These are phyloP conservation scores for Oxystoma pomonae DNA, from an alignment of 2,888 invertebrate species.

Conservation along the genomic window DNA sequence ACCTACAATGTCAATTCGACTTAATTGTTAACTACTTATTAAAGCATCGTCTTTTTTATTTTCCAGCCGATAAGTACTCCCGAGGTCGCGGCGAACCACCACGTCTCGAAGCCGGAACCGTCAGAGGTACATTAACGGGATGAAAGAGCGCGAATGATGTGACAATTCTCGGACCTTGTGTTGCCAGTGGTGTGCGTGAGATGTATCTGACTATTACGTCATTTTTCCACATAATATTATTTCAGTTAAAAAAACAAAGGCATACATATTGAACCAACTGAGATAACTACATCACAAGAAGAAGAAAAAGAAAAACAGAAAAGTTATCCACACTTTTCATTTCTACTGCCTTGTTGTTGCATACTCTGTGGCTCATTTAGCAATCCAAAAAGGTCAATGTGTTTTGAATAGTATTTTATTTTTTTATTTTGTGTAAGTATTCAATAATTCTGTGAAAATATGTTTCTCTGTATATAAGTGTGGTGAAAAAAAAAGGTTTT, in stretches of 20 bases:
- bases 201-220: slow-evolving; percentile 27
- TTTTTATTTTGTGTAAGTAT: not conserved
- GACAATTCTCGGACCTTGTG: not conserved
- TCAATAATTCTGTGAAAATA: not conserved
- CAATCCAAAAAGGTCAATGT: not conserved
- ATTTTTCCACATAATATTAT: not conserved
- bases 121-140: slow-evolving; percentile 73
- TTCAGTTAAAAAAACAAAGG: slow-evolving; percentile 10
- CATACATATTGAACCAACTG: slow-evolving; percentile 38
- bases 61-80: slow-evolving; percentile 77
- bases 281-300: slow-evolving; percentile 17
- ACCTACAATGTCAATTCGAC: no score
- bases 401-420: not conserved
- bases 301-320: not conserved
- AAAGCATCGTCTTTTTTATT: slow-evolving; percentile 24
- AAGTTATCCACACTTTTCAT: not conserved
- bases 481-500: not conserved
- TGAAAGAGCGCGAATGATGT: not conserved
- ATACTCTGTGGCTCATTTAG: slow-evolving; percentile 12
- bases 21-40: no score
- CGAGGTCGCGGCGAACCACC: slow-evolving; percentile 74
- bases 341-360: slow-evolving; percentile 1
- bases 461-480: not conserved
- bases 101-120: slow-evolving; percentile 73
- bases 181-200: slow-evolving; percentile 27